A percentile compares a stretch with the other conserved stretches of the same genome.
Evolutionary conservation across 2,888 invertebrate genomes (phyloP).

Genomic region (Erynnis tages): DNA sequence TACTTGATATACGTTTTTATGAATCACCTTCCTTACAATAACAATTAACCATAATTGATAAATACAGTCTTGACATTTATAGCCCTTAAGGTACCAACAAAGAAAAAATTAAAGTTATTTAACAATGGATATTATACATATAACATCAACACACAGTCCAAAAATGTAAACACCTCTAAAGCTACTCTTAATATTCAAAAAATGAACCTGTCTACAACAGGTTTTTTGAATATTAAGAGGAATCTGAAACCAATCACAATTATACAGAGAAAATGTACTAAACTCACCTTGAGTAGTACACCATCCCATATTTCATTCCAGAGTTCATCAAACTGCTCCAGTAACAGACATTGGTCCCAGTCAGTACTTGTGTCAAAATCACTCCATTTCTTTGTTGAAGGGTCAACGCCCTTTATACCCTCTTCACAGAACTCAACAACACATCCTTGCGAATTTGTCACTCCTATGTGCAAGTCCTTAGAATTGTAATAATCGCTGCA

Average conservation of each 20-base stretch:
- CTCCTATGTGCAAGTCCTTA: conserved; percentile 94
- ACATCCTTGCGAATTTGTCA: conserved; percentile 90
- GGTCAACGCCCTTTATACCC: conserved; percentile 83
- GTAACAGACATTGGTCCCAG: conserved; percentile 86
- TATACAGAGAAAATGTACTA: no score
- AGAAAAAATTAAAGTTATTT: background rate
- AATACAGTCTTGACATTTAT: no score
- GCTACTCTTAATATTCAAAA: no score
- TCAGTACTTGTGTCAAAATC: conserved; percentile 77
- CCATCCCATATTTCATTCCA: conserved; percentile 91
- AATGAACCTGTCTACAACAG: no score
- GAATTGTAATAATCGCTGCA: conserved; percentile 90
- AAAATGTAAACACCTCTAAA: no score
- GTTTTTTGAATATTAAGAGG: no score
- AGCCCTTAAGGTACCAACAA: no score
- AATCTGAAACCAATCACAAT: no score
- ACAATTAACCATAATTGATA: no score
- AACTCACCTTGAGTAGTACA: conserved; percentile 82
- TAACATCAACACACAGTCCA: no score
- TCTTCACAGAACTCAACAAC: conserved; percentile 92
- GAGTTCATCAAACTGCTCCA: conserved; percentile 85
- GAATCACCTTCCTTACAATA: no score
- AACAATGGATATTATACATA: background rate
- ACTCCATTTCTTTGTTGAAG: conserved; percentile 84
- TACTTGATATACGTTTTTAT: no score